Conservation (phyloP, 2,797 vertebrate genomes). For the Manis javanica region DNA sequence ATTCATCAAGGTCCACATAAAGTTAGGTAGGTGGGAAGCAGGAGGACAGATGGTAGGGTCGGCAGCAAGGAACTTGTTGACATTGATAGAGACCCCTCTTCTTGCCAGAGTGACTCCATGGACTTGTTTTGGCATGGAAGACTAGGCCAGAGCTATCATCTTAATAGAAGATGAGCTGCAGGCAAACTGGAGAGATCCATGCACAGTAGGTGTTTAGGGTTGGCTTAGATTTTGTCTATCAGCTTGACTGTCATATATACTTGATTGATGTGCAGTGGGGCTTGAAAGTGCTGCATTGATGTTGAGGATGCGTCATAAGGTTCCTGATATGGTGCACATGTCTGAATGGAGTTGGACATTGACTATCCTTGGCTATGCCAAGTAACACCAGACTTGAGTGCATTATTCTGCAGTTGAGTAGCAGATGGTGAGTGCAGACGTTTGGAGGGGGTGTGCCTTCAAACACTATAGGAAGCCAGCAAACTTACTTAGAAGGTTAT, state of each 20-base stretch:
- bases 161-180: conserved; percentile 82
- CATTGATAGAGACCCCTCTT: conserved; percentile 83
- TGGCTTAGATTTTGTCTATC: conserved; percentile 80
- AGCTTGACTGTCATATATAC: conserved; percentile 80
- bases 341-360: conserved; percentile 82
- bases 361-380: conserved; percentile 77
- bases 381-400: conserved; percentile 78
- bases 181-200: conserved; percentile 80
- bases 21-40: conserved; percentile 72
- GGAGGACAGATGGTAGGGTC: conserved; percentile 82
- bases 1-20: conserved; percentile 82
- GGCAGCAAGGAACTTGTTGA: conserved; percentile 79
- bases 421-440: conserved; percentile 82
- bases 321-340: conserved; percentile 82
- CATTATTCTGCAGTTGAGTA: conserved; percentile 77
- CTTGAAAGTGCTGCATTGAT: conserved; percentile 76
- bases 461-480: conserved; percentile 74
- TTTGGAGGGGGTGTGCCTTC: conserved; percentile 81
- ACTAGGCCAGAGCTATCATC: conserved; percentile 78
- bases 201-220: conserved; percentile 74
- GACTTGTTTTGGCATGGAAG: conserved; percentile 82
- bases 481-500: conserved; percentile 85
- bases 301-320: conserved; percentile 81
- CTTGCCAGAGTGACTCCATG: conserved; percentile 83
- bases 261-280: conserved; percentile 78